Conservation (phyloP, 2,888 invertebrate genomes). For the Antheraea yamamai region DNA sequence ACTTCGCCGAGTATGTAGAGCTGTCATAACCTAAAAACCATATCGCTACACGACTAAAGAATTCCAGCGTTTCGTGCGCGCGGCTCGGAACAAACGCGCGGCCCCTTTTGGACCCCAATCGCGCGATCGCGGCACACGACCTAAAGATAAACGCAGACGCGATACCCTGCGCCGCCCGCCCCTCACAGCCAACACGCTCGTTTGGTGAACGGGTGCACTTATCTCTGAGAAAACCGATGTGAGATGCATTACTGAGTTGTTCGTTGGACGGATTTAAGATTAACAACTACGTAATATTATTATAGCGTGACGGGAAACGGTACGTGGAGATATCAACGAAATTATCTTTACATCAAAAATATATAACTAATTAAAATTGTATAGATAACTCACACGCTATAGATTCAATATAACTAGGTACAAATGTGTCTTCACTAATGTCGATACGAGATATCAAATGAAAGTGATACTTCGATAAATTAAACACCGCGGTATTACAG, state of each 20-base stretch:
- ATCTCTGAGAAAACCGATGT: conserved; percentile 31
- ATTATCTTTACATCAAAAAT: neutral
- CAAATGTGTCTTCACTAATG: too few species aligned
- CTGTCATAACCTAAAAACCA: conserved; percentile 15
- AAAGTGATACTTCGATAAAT: too few species aligned
- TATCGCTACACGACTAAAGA: conserved; percentile 19
- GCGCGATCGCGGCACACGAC: conserved; percentile 57
- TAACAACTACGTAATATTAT: neutral
- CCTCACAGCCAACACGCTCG: conserved; percentile 26
- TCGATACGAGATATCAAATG: too few species aligned
- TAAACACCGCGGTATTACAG: too few species aligned
- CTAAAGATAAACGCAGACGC: conserved; percentile 31
- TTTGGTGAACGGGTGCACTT: conserved; percentile 47
- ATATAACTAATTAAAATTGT: too few species aligned
- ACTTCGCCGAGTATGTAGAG: neutral
- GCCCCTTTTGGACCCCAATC: conserved; percentile 59
- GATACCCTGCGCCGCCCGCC: conserved; percentile 43
- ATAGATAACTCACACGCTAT: too few species aligned
- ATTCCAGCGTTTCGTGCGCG: conserved; percentile 32
- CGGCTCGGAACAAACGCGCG: conserved; percentile 58
- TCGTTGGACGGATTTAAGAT: neutral
- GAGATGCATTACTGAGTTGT: conserved; percentile 34
- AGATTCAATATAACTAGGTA: too few species aligned
- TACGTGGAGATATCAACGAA: neutral
- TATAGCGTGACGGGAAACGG: neutral